phyloP scores from a whole-genome alignment of 2,113 vertebrate species.

The Leptodactylus fuscus region DNA sequence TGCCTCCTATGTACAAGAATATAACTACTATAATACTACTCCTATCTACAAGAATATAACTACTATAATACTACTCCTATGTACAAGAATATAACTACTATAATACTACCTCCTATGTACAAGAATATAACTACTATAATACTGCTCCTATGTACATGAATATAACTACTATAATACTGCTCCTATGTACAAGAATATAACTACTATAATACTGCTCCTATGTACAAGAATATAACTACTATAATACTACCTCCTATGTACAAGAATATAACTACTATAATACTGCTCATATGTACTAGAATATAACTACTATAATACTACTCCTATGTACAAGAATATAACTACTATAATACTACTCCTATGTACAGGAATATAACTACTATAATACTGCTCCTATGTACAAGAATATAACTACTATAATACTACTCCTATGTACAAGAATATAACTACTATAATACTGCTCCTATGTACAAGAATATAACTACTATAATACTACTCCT shows the following conservation, averaged over 20 bases:
- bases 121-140: conserved; percentile 14
- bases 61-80: conserved; percentile 14
- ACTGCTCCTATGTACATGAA: not conserved
- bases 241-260: conserved; percentile 4
- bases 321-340: conserved; percentile 12
- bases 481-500: conserved; percentile 12
- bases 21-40: conserved; percentile 1
- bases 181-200: not conserved
- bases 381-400: conserved; percentile 15
- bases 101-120: not conserved
- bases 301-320: conserved; percentile 21
- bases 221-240: conserved; percentile 8
- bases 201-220: conserved; percentile 5
- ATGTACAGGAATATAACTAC: conserved; percentile 15
- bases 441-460: conserved; percentile 15
- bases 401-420: conserved; percentile 10
- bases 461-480: not conserved
- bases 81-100: conserved; percentile 15
- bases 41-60: conserved; percentile 6
- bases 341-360: conserved; percentile 5
- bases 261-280: conserved; percentile 14
- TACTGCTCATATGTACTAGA: conserved; percentile 2
- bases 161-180: conserved; percentile 12
- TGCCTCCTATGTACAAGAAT: conserved; percentile 12
- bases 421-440: conserved; percentile 7